phyloP scores from a whole-genome alignment of 2,113 vertebrate genomes.

The Ophthalmolycus amberensis region DNA sequence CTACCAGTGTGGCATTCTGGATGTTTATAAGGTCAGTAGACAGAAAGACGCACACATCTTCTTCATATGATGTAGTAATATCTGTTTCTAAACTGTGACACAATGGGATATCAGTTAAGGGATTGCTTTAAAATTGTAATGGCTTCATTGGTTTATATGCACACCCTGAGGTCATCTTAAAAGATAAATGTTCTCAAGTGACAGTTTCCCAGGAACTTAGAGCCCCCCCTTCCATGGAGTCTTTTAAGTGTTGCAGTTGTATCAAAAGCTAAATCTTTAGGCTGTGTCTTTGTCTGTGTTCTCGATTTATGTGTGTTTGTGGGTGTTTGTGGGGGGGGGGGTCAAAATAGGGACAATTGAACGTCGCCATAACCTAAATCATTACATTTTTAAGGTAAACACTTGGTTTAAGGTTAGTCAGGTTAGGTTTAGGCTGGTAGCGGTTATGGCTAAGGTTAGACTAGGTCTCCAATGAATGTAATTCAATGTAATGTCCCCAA shows the following conservation, averaged over 20 bases:
- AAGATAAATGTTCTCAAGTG: constrained; percentile 4
- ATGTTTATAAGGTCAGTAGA: constrained; percentile 95
- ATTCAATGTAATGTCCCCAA: too few species aligned
- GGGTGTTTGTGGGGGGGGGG: background rate
- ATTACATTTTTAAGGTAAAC: too few species aligned
- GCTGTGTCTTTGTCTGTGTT: constrained; percentile 7
- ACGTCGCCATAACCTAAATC: too few species aligned
- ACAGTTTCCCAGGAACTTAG: constrained; percentile 15
- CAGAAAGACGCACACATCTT: background rate
- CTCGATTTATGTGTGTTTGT: background rate
- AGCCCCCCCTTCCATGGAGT: background rate
- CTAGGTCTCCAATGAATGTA: background rate
- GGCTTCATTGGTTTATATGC: background rate
- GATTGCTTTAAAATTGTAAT: background rate
- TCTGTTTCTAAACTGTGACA: background rate
- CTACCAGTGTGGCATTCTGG: constrained; percentile 97
- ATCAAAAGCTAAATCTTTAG: constrained; percentile 10
- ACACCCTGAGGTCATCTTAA: background rate
- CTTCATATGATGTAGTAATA: background rate
- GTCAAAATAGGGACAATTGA: background rate
- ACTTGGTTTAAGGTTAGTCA: too few species aligned
- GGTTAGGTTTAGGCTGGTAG: too few species aligned
- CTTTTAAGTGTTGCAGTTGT: constrained; percentile 8
- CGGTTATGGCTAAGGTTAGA: too few species aligned
- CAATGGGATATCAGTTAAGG: background rate